phyloP scores from a whole-genome alignment of 2,797 vertebrate species.

The Chanos chanos region DNA sequence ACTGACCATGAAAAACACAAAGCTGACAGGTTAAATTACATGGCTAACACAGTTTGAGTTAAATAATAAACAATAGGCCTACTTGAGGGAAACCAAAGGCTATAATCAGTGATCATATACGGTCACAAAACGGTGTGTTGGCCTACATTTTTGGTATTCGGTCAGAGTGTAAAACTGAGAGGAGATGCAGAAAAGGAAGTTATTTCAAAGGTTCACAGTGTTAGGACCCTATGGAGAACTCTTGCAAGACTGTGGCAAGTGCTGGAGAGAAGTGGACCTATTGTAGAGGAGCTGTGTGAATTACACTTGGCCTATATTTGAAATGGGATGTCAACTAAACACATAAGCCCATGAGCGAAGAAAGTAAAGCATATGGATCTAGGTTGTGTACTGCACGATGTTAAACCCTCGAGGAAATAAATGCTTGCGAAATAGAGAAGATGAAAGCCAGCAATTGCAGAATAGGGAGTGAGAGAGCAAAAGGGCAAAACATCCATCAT shows the following conservation, averaged over 20 bases:
- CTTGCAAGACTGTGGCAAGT: constrained; percentile 30
- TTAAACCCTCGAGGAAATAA: constrained; percentile 30
- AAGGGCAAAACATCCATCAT: constrained; percentile 45
- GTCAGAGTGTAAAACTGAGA: constrained; percentile 6
- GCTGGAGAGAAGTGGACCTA: constrained; percentile 37
- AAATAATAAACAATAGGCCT: no score
- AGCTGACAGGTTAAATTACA: no score
- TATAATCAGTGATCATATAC: no score
- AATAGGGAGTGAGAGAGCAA: constrained; percentile 19
- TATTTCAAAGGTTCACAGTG: neutral
- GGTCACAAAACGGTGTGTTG: no score
- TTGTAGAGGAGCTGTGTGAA: constrained; percentile 30
- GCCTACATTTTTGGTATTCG: constrained; percentile 16
- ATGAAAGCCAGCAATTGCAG: constrained; percentile 16
- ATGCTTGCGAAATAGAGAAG: constrained; percentile 6
- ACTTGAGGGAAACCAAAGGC: no score
- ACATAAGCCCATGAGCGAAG: neutral
- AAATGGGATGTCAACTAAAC: neutral
- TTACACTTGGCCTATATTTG: constrained; percentile 38
- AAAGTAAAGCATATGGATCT: constrained; percentile 41
- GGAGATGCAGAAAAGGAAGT: neutral
- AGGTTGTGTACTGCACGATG: constrained; percentile 32
- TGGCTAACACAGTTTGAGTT: no score
- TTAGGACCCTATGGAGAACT: constrained; percentile 7
- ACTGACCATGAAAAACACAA: no score